Evolutionary conservation across 1,140 invertebrate genomes (phyloP).

Genomic region (Drosophila repletoides): DNA sequence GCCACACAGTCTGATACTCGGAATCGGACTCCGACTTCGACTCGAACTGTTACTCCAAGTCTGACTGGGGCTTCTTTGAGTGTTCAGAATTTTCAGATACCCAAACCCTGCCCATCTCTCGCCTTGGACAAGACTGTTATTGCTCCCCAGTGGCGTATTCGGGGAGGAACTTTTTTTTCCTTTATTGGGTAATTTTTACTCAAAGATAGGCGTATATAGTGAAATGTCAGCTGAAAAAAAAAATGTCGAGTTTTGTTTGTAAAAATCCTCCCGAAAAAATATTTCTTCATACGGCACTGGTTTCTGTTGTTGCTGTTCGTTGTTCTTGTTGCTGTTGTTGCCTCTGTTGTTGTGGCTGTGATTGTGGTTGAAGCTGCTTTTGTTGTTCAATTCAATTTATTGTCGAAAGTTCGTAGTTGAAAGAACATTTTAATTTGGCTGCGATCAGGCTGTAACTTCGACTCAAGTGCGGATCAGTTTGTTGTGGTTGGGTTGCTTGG

Average conservation of each 20-base stretch:
- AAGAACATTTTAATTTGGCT: constrained; percentile 82
- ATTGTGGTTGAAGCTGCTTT: constrained; percentile 47
- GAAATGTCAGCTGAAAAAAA: no score
- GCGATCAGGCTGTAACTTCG: constrained; percentile 5
- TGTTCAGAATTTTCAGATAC: no score
- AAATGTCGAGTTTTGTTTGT: no score
- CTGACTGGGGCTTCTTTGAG: neutral
- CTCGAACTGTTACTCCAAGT: neutral
- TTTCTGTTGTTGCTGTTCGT: neutral
- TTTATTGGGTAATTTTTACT: no score
- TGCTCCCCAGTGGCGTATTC: no score
- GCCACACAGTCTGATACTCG: constrained; percentile 6
- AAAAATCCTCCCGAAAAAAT: no score
- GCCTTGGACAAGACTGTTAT: no score
- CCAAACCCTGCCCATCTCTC: constrained; percentile 2
- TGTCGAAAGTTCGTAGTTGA: constrained; percentile 82
- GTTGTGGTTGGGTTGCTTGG: constrained; percentile 18
- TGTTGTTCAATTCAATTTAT: constrained; percentile 82
- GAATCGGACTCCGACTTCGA: neutral
- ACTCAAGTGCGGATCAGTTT: neutral
- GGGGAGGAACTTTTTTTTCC: no score
- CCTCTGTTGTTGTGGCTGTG: neutral
- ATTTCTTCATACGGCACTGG: no score
- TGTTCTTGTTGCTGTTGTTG: constrained; percentile 9
- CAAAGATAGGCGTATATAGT: no score